phyloP scores from a whole-genome alignment of 2,888 invertebrate species.

The Bellardia pandia region DNA sequence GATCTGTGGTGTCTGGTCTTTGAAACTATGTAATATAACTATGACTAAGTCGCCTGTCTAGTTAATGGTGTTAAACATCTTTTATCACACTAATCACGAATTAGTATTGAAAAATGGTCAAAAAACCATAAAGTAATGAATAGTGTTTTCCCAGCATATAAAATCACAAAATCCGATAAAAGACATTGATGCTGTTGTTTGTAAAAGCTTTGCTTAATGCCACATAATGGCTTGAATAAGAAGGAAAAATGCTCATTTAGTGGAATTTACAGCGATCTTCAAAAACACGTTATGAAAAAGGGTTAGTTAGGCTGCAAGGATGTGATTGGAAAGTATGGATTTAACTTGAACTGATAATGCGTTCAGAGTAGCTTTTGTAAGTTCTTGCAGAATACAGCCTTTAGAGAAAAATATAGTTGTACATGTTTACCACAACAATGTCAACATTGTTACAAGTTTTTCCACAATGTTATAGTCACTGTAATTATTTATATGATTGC shows the following conservation, averaged over 20 bases:
- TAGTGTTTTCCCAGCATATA: constrained; percentile 45
- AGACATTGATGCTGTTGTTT: neutral
- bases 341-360: too few relatives aligned
- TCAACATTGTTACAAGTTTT: too few relatives aligned
- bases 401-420: too few relatives aligned
- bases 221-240: neutral
- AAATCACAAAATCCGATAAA: constrained; percentile 52
- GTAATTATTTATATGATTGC: too few relatives aligned
- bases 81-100: constrained; percentile 63
- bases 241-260: neutral
- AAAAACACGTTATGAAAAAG: neutral
- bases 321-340: too few relatives aligned
- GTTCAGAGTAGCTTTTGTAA: too few relatives aligned
- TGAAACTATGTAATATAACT: constrained; percentile 61
- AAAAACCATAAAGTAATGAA: constrained; percentile 30
- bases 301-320: neutral
- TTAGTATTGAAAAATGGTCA: constrained; percentile 58
- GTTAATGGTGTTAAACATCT: constrained; percentile 66
- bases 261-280: neutral
- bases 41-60: constrained; percentile 62
- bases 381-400: too few relatives aligned
- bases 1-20: constrained; percentile 62
- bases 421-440: too few relatives aligned
- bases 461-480: too few relatives aligned
- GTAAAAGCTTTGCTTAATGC: neutral